Base-by-base conservation (phyloP, 2,113 vertebrate genomes). In the Glaucidium brasilianum region DNA sequence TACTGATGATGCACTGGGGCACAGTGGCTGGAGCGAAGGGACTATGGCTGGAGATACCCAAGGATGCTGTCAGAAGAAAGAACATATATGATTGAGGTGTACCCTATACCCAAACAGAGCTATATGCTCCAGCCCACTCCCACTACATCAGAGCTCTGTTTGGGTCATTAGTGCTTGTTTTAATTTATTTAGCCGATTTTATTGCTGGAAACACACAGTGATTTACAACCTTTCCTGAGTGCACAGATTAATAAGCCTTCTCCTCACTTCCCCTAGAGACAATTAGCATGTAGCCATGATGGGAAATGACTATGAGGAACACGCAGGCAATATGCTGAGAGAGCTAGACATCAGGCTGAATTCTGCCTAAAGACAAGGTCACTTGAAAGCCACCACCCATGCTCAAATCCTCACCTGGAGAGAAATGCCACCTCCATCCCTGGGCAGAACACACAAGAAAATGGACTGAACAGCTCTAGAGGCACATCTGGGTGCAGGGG, bases 101-200 rank as follows among this genome's bases (percentile, higher is more conserved):
- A 90, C 85, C 67, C 29, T 92, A 7, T 68, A 85, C 75, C 76
- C 60, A 82, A 87, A 78, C 67, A 60, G 49, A 91, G 87, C 73
- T 82, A 43, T 90, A 29, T 93, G 90, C 49, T 69, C 77, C 79
- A 91, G 75, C 85, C 95, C 91, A 94, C 85, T 92, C 88, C 92
- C 88, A 88, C 93, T 94, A 80, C 87, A 95, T 96, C 96, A 96
- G 94, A 92, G 90, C 67, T 97, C 85, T 93, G 79, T 96, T 96
- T 97, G 95, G 95, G 96, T 97, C 97, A 96, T 97, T 97, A 97
- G 97, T 97, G 95, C 79, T 95, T 97, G 95, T 96, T 97, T 97
- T 96, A 97, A 97, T 97, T 97, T 97, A 96, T 97, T 97, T 97
- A 82, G 15, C 93, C 95, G 96, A 96, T 97, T 97, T 97, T 97